These are phyloP conservation scores for Archivesica marissinica DNA, from an alignment of 1,140 invertebrate species.

Conservation along the genomic window DNA sequence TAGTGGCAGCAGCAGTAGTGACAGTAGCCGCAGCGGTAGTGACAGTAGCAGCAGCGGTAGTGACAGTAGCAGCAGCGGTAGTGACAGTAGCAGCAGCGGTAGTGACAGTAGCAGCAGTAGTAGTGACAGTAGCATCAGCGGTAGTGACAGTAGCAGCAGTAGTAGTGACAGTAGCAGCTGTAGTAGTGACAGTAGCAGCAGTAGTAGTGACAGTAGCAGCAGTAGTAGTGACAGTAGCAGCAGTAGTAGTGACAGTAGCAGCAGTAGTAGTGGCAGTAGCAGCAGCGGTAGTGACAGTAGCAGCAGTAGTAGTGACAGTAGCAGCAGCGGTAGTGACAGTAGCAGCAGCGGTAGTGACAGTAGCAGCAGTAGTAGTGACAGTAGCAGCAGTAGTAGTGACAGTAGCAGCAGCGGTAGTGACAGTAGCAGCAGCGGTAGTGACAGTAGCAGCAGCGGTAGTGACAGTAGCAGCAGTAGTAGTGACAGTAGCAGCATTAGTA, in stretches of 20 bases:
- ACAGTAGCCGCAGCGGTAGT: too few relatives aligned
- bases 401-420: neutral
- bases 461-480: too few relatives aligned
- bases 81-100: neutral
- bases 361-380: constrained; percentile 6
- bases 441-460: neutral
- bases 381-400: neutral
- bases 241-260: constrained; percentile 5
- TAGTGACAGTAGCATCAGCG: neutral
- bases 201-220: neutral
- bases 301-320: neutral
- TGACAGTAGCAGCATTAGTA: too few relatives aligned
- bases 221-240: constrained; percentile 2
- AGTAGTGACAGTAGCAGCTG: neutral
- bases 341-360: neutral
- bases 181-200: neutral
- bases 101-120: neutral
- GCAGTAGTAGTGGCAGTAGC: neutral
- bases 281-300: constrained; percentile 1
- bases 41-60: neutral
- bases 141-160: neutral
- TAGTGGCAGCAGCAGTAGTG: neutral
- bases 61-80: neutral
- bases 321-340: neutral
- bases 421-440: neutral